Percentiles rank a stretch among this genome's conserved stretches.
Evolutionary conservation across 1,140 invertebrate genomes (phyloP).

Genomic region (Lamellibrachia luymesi): DNA sequence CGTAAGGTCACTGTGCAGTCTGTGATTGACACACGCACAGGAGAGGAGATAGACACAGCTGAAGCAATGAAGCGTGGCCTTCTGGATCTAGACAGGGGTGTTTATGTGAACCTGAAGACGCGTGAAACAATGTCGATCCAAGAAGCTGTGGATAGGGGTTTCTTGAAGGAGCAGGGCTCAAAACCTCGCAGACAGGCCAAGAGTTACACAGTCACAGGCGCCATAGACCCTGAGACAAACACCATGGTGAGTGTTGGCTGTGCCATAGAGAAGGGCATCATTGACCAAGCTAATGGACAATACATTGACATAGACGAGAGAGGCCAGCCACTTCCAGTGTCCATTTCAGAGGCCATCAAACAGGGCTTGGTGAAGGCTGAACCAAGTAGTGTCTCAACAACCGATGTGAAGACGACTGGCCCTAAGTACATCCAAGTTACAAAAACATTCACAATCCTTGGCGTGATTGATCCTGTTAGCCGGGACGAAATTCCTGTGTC

Average conservation of each 20-base stretch:
- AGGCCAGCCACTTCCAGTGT: constrained; percentile 59
- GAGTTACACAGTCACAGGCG: constrained; percentile 20
- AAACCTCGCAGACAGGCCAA: constrained; percentile 61
- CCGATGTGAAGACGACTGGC: constrained; percentile 40
- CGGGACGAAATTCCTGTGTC: constrained; percentile 67
- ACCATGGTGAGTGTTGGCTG: constrained; percentile 31
- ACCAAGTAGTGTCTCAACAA: constrained; percentile 31
- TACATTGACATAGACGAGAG: constrained; percentile 70
- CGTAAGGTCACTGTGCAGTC: not conserved
- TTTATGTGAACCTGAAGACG: constrained; percentile 47
- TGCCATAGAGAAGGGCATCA: constrained; percentile 30
- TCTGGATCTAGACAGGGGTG: constrained; percentile 39
- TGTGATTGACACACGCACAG: constrained; percentile 2
- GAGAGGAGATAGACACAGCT: not conserved
- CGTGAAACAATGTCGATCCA: constrained; percentile 51
- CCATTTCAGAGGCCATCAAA: constrained; percentile 34
- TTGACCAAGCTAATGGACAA: constrained; percentile 62
- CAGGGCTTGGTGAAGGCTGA: constrained; percentile 39
- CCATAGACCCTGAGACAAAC: constrained; percentile 25
- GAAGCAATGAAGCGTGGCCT: constrained; percentile 27
- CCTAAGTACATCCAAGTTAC: constrained; percentile 43
- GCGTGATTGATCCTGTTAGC: constrained; percentile 68
- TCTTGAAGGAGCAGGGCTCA: constrained; percentile 72
- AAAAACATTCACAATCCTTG: constrained; percentile 56
- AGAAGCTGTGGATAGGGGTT: constrained; percentile 81